phyloP scores from a whole-genome alignment of 1,140 invertebrate genomes.

The Spodoptera frugiperda region DNA sequence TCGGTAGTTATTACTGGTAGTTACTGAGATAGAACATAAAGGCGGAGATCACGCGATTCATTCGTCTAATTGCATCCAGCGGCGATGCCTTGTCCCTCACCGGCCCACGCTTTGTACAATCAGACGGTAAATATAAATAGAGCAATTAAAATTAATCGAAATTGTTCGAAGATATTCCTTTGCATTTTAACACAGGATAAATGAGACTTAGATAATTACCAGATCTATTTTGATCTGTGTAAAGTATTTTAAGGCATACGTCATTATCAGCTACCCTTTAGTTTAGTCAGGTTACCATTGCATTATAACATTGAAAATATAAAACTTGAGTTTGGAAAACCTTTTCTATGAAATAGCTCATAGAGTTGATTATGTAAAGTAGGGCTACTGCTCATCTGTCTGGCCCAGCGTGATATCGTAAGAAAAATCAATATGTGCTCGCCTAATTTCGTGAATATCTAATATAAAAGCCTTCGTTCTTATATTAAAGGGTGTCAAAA shows the following conservation, averaged over 20 bases:
- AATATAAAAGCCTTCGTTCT: conserved; percentile 53
- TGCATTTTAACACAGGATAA: background rate
- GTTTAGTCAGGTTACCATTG: too few relatives aligned
- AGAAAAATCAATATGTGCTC: conserved; percentile 47
- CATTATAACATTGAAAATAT: too few relatives aligned
- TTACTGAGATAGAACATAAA: conserved; percentile 70
- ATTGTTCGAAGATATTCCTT: background rate
- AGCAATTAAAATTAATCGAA: conserved; percentile 31
- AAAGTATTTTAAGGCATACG: too few relatives aligned
- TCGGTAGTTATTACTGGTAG: conserved; percentile 60
- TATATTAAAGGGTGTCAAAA: conserved; percentile 66
- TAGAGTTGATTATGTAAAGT: background rate
- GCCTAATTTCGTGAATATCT: conserved; percentile 35
- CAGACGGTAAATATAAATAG: conserved; percentile 37
- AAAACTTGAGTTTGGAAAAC: too few relatives aligned
- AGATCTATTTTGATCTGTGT: too few relatives aligned
- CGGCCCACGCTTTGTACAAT: background rate
- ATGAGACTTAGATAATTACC: too few relatives aligned
- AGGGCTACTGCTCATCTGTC: background rate
- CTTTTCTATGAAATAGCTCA: background rate
- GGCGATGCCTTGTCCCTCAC: conserved; percentile 43
- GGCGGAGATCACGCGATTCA: conserved; percentile 74
- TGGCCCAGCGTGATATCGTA: background rate
- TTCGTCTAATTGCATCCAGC: conserved; percentile 71
- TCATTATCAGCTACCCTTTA: too few relatives aligned